These are phyloP conservation scores for Phataginus tetradactyla DNA, from an alignment of 2,797 vertebrate genomes.

Conservation along the genomic window DNA sequence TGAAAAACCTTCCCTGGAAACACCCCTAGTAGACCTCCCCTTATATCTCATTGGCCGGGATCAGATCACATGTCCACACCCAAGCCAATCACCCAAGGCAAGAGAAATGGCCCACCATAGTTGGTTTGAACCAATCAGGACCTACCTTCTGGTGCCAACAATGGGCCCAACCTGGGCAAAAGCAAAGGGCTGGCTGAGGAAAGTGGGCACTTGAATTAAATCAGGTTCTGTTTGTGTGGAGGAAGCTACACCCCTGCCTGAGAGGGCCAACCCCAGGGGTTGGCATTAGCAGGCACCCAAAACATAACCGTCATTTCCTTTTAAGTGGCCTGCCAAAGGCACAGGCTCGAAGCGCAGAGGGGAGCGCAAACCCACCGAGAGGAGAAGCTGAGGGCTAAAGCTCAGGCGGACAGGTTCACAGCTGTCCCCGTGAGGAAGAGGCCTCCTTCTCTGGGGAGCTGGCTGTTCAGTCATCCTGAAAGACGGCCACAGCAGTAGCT, in stretches of 20 bases:
- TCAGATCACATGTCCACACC: not conserved
- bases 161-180: not conserved
- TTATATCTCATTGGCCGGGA: not conserved
- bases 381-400: not conserved
- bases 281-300: not conserved
- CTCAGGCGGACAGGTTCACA: not conserved
- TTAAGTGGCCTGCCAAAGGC: not conserved
- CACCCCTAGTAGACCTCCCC: not conserved
- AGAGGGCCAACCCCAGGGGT: not conserved
- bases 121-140: not conserved
- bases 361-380: not conserved
- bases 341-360: not conserved
- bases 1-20: not conserved
- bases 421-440: not conserved
- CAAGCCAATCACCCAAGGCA: not conserved
- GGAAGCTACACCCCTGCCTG: not conserved
- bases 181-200: not conserved
- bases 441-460: not conserved
- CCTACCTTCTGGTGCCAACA: not conserved
- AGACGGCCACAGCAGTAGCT: not conserved
- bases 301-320: not conserved
- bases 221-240: not conserved
- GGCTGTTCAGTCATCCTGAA: not conserved
- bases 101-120: not conserved
- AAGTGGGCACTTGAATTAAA: not conserved